Base-by-base conservation (phyloP, 2,113 vertebrate species). In the Anhinga rufa region DNA sequence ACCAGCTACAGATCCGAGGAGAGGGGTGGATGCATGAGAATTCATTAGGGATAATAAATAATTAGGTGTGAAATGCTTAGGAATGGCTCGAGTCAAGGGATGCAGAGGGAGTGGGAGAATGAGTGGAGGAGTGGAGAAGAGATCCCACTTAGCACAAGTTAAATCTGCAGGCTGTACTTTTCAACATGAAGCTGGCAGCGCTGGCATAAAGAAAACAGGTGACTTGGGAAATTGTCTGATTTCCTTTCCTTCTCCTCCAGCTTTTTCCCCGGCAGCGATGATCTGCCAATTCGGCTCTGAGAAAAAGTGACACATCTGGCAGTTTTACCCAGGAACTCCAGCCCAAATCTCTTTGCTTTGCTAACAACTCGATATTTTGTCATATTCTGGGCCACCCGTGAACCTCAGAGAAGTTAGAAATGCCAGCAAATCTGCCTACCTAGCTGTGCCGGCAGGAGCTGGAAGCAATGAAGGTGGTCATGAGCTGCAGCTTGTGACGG, bases 171-270 rank as follows among this genome's bases (percentile, higher is more conserved):
- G 66, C 68, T 66, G 48, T 7, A 7, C 49, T 77, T 66, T 51
- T n/a, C 2, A 0, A 0, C 5, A 1, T n/a, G 48, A 62, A 78
- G 16, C 34, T 28, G 84, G 90, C 76, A 74, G 18, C 0, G 0
- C 40, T 90, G 81, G 84, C 82, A 46, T 19, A 2, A 54, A 74
- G 79, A 28, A 48, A 90, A 13, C 58, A 58, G 92, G 95, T 90
- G 94, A 81, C n/a, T 32, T 54, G 71, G 75, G 85, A 61, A 61
- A 65, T 17, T 9, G 62, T 70, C 77, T 58, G 66, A 31, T 81
- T 85, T 68, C 80, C 82, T 90, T 86, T 69, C 57, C 90, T 92
- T 84, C 48, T 62, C 49, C 68, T 92, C 44, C 91, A 55, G 69
- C 64, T 42, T 85, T 77, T 79, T 82, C 65, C 89, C 83, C 51